Conservation (phyloP, 2,888 invertebrate genomes). For the Ornithoptera alexandrae region DNA sequence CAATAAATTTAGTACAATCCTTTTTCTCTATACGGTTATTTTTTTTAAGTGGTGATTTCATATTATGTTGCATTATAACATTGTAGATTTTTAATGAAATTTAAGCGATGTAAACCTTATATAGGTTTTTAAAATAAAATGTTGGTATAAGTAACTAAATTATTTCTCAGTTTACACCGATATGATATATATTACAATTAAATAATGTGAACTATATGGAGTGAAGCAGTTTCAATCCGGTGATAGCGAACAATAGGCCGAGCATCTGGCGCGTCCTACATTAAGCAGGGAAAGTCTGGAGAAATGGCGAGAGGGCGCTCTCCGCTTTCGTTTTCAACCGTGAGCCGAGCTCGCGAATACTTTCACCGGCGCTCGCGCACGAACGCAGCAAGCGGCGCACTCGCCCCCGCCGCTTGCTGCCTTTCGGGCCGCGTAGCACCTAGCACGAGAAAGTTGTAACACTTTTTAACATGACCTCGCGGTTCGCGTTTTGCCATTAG, state of each 20-base stretch:
- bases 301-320: conserved; percentile 79
- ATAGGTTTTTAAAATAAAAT: neutral
- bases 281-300: conserved; percentile 77
- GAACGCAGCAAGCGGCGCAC: conserved; percentile 64
- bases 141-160: too few species aligned
- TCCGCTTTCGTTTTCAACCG: conserved; percentile 79
- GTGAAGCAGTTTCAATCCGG: conserved; percentile 45
- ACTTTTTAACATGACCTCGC: conserved; percentile 78
- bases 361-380: conserved; percentile 70
- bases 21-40: neutral
- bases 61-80: too few species aligned
- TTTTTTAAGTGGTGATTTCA: too few species aligned
- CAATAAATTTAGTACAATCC: neutral
- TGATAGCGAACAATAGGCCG: conserved; percentile 65
- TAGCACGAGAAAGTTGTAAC: conserved; percentile 78
- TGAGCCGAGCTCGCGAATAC: conserved; percentile 69
- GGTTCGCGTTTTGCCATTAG: conserved; percentile 73
- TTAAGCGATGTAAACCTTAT: too few species aligned
- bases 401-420: conserved; percentile 61
- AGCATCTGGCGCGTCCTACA: conserved; percentile 74
- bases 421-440: conserved; percentile 56
- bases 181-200: conserved; percentile 20
- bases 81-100: neutral
- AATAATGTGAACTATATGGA: conserved; percentile 27
- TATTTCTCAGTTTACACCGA: neutral